Evolutionary conservation across 2,113 vertebrate species (phyloP), one percentile per base, ranked within the genome.

Genomic region (Pleuronectes platessa): DNA sequence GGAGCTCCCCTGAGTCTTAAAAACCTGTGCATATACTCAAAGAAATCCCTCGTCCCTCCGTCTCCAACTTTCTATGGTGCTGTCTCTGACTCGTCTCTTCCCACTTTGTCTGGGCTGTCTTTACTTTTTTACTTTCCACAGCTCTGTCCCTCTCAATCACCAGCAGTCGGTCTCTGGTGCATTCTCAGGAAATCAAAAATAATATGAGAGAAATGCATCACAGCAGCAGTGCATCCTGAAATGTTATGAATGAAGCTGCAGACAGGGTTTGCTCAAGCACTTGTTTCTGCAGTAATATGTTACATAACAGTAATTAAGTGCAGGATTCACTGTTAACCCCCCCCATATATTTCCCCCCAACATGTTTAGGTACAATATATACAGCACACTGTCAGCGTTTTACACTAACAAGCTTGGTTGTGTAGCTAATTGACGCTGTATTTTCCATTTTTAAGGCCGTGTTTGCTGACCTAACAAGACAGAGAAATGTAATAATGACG

Each of bases 31-130:
- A 81, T 59, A 81, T 51, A 68, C 69, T 61, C 84, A 40, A 72
- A 81, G 31, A 78, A 74, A 82, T 81, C 74, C 78, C 73, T 74
- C 71, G 80, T 90, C 73, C 40, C 61, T 78, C 72, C 60, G 66
- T 82, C 84, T 65, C 62, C 24, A 18, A 14, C 66, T 67, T 83
- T 51, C 63, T 49, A 55, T 81, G 83, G 66, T 76, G 37, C 64
- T 74, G 79, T 72, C 74, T 71, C 45, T 71, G 53, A 68, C 37
- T 84, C 74, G 74, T 85, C 83, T 49, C 71, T 42, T 73, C 74
- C 78, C 37, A 58, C 59, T 80, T 55, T 68, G 31, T 31, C 42
- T 62, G 10, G 11, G 15, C 42, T 64, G 71, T 63, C 66, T 31
- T 61, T 0, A 7, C 54, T 58, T 61, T 26, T 45, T 0, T 45